These are phyloP conservation scores for Drosophila subpulchrella DNA, from an alignment of 1,140 invertebrate species.

Conservation along the genomic window DNA sequence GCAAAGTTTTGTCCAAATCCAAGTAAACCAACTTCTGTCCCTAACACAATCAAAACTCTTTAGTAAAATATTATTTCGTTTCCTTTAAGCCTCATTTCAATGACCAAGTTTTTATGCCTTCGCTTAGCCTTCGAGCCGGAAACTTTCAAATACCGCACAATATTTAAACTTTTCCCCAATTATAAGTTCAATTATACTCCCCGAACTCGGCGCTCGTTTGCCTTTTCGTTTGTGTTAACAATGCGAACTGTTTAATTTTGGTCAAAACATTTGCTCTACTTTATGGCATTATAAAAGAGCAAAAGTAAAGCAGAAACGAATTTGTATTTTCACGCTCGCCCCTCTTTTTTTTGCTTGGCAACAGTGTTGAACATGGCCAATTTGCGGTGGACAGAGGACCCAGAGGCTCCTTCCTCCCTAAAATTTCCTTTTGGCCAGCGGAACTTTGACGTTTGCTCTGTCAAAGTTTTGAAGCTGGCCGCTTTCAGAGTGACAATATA, in stretches of 20 bases:
- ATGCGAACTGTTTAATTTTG: slow-evolving; percentile 65
- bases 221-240: slow-evolving; percentile 41
- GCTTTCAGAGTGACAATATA: slow-evolving; percentile 58
- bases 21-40: slow-evolving; percentile 22
- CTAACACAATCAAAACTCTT: slow-evolving; percentile 26
- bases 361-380: slow-evolving; percentile 69
- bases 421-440: slow-evolving; percentile 20
- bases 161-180: slow-evolving; percentile 64
- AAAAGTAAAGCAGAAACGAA: slow-evolving; percentile 52
- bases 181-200: slow-evolving; percentile 70
- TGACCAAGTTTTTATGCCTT: slow-evolving; percentile 37
- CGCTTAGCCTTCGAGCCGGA: slow-evolving; percentile 18
- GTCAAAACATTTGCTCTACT: slow-evolving; percentile 64
- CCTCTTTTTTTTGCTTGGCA: slow-evolving; percentile 7
- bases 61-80: slow-evolving; percentile 46
- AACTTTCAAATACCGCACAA: slow-evolving; percentile 50
- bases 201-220: slow-evolving; percentile 23
- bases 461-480: slow-evolving; percentile 69
- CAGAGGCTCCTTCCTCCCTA: slow-evolving; percentile 13
- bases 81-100: slow-evolving; percentile 38
- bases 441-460: slow-evolving; percentile 76
- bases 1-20: slow-evolving; percentile 4
- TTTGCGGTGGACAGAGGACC: slow-evolving; percentile 58
- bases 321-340: slow-evolving; percentile 56
- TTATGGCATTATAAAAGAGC: slow-evolving; percentile 67